Conservation (phyloP, 2,797 vertebrate genomes). For the Gymnothorax javanicus region DNA sequence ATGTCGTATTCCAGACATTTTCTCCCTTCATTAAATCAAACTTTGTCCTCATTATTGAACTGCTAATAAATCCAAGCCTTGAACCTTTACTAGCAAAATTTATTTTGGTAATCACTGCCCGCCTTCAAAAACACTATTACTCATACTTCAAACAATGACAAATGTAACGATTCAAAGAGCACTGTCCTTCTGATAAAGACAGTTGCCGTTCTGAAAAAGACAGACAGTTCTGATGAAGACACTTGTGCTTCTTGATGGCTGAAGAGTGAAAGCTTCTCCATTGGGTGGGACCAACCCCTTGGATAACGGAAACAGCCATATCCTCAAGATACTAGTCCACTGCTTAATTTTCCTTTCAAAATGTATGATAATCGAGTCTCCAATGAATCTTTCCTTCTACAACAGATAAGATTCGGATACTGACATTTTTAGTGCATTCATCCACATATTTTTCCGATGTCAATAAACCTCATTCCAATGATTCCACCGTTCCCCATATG, state of each 20-base stretch:
- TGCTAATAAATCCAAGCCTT: background rate
- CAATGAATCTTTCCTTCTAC: background rate
- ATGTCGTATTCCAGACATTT: conserved; percentile 15
- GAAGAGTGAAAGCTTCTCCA: background rate
- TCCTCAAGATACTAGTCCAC: background rate
- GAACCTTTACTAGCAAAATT: background rate
- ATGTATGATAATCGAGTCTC: background rate
- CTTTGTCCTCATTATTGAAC: background rate
- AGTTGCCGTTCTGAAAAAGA: background rate
- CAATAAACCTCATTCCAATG: background rate
- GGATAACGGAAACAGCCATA: background rate
- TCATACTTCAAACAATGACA: background rate
- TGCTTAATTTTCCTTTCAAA: conserved; percentile 9
- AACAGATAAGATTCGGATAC: background rate
- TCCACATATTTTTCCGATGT: background rate
- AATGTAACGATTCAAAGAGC: background rate
- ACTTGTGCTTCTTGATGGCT: conserved; percentile 28
- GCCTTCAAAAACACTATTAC: background rate
- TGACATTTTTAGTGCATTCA: background rate
- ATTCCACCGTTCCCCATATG: background rate
- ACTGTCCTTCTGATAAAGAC: conserved; percentile 18
- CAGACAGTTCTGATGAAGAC: background rate
- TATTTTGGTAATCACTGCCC: background rate
- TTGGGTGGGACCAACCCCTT: background rate
- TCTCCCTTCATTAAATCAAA: background rate